Evolutionary conservation across 2,888 invertebrate species (phyloP), one percentile per base, ranked within the genome.

Genomic region (Hedya salicella): DNA sequence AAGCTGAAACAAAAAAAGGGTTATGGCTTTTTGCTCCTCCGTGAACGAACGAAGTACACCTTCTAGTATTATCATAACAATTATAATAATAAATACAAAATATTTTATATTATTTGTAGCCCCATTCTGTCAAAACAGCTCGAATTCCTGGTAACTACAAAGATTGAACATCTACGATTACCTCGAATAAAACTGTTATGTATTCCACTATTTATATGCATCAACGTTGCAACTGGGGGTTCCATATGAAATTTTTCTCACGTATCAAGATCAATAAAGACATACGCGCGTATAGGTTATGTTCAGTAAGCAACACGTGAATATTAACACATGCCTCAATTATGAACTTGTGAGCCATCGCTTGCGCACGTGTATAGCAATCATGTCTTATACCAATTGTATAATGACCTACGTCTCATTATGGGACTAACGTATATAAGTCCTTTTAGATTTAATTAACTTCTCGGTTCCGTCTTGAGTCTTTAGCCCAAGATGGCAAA

Each of bases 281-380:
- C 40, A 46, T 48, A 48, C 4, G 2, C n/a, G 49, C 25, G 9
- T 40, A 42, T 46, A 48, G 39, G 48, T 56, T 42, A 49, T 48
- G 30, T 54, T 25, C n/a, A n/a, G n/a, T 25, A 13, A n/a, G n/a
- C 13, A 36, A 48, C 21, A 30, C 21, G 48, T 39, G 14, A 30
- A 16, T 17, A 30, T 14, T 5, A 44, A 36, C 57, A 64, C 64
- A 63, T 63, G 56, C 56, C 19, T 42, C 49, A 11, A n/a, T 44
- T 36, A 40, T 56, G 8, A 30, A 16, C 40, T 14, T 57, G 49
- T 50, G 32, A 32, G 32, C 50, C 52, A 52, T 64, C 59, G 32
- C 19, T 39, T 13, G 1, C 25, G 44, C 59, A 52, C 59, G 52
- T 57, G 64, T 64, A 40, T n/a, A 44, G 57, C 52, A 44, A 11